These are phyloP conservation scores for Dipodomys spectabilis DNA, from an alignment of 2,113 vertebrate species.

Conservation along the genomic window DNA sequence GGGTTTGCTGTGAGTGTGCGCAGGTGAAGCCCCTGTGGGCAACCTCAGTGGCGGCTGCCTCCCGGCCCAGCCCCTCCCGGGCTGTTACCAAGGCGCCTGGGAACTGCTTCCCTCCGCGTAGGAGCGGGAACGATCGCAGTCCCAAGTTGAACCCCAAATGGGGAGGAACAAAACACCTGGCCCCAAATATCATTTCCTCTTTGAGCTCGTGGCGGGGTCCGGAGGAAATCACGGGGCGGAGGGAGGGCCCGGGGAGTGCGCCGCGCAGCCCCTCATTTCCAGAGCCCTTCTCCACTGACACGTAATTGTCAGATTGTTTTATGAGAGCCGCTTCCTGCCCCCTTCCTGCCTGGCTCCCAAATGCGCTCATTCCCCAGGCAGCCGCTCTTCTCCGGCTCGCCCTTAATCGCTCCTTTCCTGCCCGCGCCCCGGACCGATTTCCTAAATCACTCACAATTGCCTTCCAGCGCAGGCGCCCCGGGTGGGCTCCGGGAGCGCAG, in stretches of 20 bases:
- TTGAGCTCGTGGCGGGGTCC: constrained; percentile 55
- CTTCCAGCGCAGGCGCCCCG: constrained; percentile 76
- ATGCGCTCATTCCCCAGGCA: constrained; percentile 88
- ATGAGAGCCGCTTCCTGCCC: constrained; percentile 89
- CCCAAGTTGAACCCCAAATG: constrained; percentile 56
- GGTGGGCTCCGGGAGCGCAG: constrained; percentile 75
- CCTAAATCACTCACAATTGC: constrained; percentile 81
- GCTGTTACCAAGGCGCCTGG: neutral
- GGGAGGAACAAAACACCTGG: constrained; percentile 73
- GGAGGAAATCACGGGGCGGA: constrained; percentile 43
- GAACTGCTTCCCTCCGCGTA: neutral
- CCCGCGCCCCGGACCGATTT: constrained; percentile 85
- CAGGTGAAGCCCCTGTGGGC: neutral
- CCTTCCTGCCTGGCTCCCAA: constrained; percentile 83
- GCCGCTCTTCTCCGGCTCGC: constrained; percentile 89
- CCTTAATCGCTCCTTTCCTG: constrained; percentile 92
- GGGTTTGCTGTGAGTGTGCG: too few relatives aligned
- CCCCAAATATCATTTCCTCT: constrained; percentile 76
- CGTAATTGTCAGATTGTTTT: constrained; percentile 89
- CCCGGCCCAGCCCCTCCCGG: too few relatives aligned
- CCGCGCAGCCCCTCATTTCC: constrained; percentile 73
- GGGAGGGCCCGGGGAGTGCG: constrained; percentile 47
- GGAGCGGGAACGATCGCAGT: constrained; percentile 43
- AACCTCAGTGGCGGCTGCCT: too few relatives aligned
- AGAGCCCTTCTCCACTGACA: constrained; percentile 80